Base-by-base conservation (phyloP, 2,888 invertebrate species). In the Isotomurus palustris region DNA sequence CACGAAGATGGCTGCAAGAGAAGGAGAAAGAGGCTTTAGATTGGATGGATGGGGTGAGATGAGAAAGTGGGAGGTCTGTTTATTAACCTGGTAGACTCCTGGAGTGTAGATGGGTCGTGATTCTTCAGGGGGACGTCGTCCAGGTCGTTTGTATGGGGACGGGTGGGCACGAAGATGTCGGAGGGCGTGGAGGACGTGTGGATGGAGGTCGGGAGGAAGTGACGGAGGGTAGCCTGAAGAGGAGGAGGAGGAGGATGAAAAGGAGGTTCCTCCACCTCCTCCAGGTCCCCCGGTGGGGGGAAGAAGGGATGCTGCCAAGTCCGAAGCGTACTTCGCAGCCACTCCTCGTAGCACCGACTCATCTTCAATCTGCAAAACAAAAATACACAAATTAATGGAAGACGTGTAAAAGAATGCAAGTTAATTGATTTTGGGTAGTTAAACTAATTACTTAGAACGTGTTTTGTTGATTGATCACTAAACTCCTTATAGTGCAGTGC, bases 1-100 rank as follows among this genome's bases (percentile, higher is more conserved):
- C 68, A 68, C 41, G 65, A 66, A 48, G 68, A 68, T 27, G 68
- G 68, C 68, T 68, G 27, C 25, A 52, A 44, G 22, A 43, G 32
- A 36, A 24, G 19, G 22, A 43, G 44, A 24, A 43, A 21, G 14
- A 24, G 10, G 14, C 14, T 24, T 43, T 14, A 40, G 8, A 12
- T 8, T 12, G 12, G 68, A 68, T 27, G 68, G 68, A 65, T 68
- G 27, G 22, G 49, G 38, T 14, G 36, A 40, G 27, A 24, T 6
- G 22, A 43, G 44, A 24, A 43, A 21, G 14, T 14, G 10, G 14
- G 12, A 8, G 12, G 8, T 32, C 10, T 12, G 12, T 24, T 43
- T 14, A 40, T 51, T 65, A 45, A 67, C 67, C 62, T 58, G 56
- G 59, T 67, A 67, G 53, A 67, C 63, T 14, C 67, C 67, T 6